Evolutionary conservation across 1,140 invertebrate genomes (phyloP).

Genomic region (Drosophila gunungcola): DNA sequence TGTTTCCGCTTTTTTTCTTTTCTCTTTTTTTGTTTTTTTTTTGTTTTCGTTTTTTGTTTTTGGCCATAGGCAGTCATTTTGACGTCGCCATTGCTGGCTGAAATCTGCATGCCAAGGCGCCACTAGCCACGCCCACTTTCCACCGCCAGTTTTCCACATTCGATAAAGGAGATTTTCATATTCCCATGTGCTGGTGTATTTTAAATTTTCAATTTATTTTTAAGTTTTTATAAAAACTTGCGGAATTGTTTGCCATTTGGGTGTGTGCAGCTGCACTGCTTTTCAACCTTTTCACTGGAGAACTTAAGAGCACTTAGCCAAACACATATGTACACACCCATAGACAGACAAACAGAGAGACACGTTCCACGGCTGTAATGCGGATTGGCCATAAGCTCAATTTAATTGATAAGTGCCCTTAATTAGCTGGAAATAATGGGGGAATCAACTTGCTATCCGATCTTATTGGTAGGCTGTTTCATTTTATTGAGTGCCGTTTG

Average conservation of each 20-base stretch:
- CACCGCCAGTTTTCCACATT: slow-evolving; percentile 11
- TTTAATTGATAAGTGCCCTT: slow-evolving; percentile 26
- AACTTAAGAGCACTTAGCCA: neutral
- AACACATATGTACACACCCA: slow-evolving; percentile 6
- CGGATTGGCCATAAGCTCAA: slow-evolving; percentile 15
- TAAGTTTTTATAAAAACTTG: slow-evolving; percentile 48
- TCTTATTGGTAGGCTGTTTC: neutral
- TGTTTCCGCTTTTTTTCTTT: slow-evolving; percentile 40
- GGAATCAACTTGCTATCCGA: neutral
- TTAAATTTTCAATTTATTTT: slow-evolving; percentile 48
- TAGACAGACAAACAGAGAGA: slow-evolving; percentile 6
- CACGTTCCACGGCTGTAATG: slow-evolving; percentile 11
- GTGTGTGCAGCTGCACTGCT: slow-evolving; percentile 42
- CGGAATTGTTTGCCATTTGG: slow-evolving; percentile 24
- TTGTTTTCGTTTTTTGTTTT: slow-evolving; percentile 6
- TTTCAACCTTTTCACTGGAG: slow-evolving; percentile 39
- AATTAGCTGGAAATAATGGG: slow-evolving; percentile 15
- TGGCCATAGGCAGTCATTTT: slow-evolving; percentile 13
- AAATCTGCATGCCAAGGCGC: slow-evolving; percentile 57
- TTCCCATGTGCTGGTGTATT: slow-evolving; percentile 10
- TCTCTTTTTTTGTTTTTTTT: slow-evolving; percentile 6
- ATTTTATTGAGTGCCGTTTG: neutral
- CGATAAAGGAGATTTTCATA: slow-evolving; percentile 17
- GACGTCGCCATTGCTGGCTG: slow-evolving; percentile 10
- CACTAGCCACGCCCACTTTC: neutral